Conservation (phyloP, 30 jellyfish, hydroid and myxozoan genomes). For the Hydra vulgaris region DNA sequence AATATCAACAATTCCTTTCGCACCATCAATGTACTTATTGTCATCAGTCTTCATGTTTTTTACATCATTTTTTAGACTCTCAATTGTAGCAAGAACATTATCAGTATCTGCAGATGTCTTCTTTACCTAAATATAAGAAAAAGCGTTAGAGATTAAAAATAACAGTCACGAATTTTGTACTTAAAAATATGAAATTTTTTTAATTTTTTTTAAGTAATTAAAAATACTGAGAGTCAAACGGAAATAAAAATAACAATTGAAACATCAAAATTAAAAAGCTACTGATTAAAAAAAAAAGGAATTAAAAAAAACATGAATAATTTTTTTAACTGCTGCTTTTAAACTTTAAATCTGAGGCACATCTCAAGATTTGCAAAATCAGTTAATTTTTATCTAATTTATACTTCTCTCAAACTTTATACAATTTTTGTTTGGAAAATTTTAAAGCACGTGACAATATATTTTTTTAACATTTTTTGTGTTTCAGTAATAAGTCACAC, state of each 20-base stretch:
- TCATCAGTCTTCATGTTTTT: neutral
- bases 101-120: neutral
- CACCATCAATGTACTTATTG: conserved; percentile 3
- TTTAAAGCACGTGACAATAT: neutral
- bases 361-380: neutral
- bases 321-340: neutral
- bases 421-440: neutral
- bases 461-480: neutral
- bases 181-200: neutral
- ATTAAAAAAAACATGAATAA: neutral
- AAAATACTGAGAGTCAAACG: neutral
- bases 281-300: neutral
- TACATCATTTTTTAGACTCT: conserved; percentile 7
- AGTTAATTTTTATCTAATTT: neutral
- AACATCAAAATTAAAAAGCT: neutral
- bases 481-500: neutral
- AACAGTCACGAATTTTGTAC: neutral
- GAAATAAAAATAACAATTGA: neutral
- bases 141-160: neutral
- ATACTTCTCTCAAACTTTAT: neutral
- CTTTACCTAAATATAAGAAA: neutral
- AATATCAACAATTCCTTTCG: conserved; percentile 1
- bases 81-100: neutral
- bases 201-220: neutral
- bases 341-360: neutral